Evolutionary conservation across 2,888 invertebrate species (phyloP).

Genomic region (Stomorhina lunata): DNA sequence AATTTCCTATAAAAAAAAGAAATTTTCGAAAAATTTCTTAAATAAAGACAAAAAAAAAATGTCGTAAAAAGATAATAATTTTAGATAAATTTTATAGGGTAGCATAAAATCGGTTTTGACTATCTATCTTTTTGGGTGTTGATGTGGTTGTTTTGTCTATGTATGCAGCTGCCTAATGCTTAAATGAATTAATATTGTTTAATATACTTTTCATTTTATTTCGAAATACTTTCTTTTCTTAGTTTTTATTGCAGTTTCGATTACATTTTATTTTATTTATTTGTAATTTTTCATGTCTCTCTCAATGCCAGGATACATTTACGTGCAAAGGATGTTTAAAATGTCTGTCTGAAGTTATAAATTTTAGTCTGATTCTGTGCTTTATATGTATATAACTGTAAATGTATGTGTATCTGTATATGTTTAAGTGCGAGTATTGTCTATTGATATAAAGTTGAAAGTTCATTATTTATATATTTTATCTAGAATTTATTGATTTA

Average conservation of each 20-base stretch:
- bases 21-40: too few relatives aligned
- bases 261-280: neutral
- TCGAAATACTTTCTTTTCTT: neutral
- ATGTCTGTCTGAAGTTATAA: neutral
- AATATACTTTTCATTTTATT: neutral
- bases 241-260: neutral
- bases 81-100: too few relatives aligned
- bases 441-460: constrained; percentile 40
- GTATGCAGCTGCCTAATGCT: too few relatives aligned
- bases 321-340: too few relatives aligned
- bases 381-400: neutral
- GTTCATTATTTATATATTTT: constrained; percentile 61
- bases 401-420: neutral
- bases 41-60: too few relatives aligned
- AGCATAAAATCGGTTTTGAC: too few relatives aligned
- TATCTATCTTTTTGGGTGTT: too few relatives aligned
- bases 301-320: too few relatives aligned
- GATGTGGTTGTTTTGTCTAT: too few relatives aligned
- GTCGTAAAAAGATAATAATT: too few relatives aligned
- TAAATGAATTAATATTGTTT: constrained; percentile 57
- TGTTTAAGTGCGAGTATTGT: neutral
- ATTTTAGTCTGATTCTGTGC: neutral
- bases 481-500: constrained; percentile 69
- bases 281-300: too few relatives aligned
- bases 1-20: too few relatives aligned